phyloP scores from a whole-genome alignment of 1,140 invertebrate genomes.

The Oncopeltus fasciatus region DNA sequence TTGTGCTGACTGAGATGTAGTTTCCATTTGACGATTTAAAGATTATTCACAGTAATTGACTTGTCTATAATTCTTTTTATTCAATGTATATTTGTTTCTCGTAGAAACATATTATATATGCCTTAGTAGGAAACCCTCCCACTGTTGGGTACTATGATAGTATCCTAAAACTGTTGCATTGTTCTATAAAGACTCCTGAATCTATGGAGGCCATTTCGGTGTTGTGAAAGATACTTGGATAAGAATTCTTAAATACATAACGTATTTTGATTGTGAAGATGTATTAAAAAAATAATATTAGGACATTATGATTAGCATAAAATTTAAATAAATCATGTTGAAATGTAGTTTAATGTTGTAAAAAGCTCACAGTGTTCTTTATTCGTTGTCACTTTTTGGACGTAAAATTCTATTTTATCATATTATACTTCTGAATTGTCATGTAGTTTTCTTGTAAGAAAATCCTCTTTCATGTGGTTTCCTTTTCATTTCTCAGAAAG shows the following conservation, averaged over 20 bases:
- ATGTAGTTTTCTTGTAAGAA: conserved; percentile 7
- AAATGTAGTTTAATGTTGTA: conserved; percentile 17
- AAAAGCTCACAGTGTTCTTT: conserved; percentile 20
- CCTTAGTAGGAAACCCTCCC: conserved; percentile 4
- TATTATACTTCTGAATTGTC: conserved; percentile 6
- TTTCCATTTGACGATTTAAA: conserved; percentile 1
- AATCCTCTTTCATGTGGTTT: conserved; percentile 2
- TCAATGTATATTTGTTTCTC: neutral
- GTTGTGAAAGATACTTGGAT: neutral
- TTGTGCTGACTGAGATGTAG: conserved; percentile 8
- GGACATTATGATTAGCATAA: conserved; percentile 1
- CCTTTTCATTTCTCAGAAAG: conserved; percentile 16
- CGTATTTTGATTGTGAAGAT: neutral
- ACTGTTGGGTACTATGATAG: neutral
- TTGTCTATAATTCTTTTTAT: neutral
- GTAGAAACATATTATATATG: neutral
- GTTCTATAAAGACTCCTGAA: neutral
- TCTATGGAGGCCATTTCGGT: neutral
- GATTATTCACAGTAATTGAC: neutral
- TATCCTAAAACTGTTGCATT: neutral
- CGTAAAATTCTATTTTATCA: conserved; percentile 21
- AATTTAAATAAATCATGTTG: conserved; percentile 13
- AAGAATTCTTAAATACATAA: neutral
- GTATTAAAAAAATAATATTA: conserved; percentile 4
- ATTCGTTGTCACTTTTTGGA: conserved; percentile 20